These are phyloP conservation scores for Lithophane socia DNA, from an alignment of 2,888 invertebrate genomes.

Conservation along the genomic window DNA sequence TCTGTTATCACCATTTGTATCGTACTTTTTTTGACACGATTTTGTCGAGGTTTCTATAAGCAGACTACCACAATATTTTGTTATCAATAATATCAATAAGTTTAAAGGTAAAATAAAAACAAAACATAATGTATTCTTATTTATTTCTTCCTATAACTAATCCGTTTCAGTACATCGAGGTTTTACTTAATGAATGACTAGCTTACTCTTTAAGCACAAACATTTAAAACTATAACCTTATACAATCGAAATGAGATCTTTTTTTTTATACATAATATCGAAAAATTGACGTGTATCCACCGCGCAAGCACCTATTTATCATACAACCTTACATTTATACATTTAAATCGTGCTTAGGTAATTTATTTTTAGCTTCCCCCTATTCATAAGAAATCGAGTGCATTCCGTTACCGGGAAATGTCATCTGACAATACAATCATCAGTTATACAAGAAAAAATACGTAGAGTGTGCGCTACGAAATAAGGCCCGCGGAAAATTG, in stretches of 20 bases:
- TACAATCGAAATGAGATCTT: slow-evolving; percentile 75
- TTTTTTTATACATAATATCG: slow-evolving; percentile 78
- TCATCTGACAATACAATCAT: background rate
- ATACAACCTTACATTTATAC: slow-evolving; percentile 87
- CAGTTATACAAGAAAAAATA: background rate
- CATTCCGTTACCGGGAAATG: background rate
- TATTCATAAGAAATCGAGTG: slow-evolving; percentile 50
- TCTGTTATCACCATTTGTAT: too few species aligned
- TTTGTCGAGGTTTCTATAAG: too few species aligned
- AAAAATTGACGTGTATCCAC: slow-evolving; percentile 87
- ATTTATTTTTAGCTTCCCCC: slow-evolving; percentile 53
- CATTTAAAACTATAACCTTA: slow-evolving; percentile 78
- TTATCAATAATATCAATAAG: too few species aligned
- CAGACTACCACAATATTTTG: too few species aligned
- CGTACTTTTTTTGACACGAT: too few species aligned
- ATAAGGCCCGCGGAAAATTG: too few species aligned
- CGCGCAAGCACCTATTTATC: slow-evolving; percentile 89
- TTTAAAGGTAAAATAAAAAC: slow-evolving; percentile 11
- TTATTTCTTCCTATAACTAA: slow-evolving; percentile 83
- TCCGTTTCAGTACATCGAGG: slow-evolving; percentile 88
- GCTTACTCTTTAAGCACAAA: slow-evolving; percentile 85
- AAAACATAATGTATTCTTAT: slow-evolving; percentile 69
- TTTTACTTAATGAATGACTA: slow-evolving; percentile 82
- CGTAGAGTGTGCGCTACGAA: too few species aligned
- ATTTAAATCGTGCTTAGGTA: slow-evolving; percentile 70